Percentiles rank a stretch among this genome's conserved stretches.
These are phyloP conservation scores for Phylloscopus trochiloides DNA, from an alignment of 2,113 vertebrate species.

Conservation along the genomic window DNA sequence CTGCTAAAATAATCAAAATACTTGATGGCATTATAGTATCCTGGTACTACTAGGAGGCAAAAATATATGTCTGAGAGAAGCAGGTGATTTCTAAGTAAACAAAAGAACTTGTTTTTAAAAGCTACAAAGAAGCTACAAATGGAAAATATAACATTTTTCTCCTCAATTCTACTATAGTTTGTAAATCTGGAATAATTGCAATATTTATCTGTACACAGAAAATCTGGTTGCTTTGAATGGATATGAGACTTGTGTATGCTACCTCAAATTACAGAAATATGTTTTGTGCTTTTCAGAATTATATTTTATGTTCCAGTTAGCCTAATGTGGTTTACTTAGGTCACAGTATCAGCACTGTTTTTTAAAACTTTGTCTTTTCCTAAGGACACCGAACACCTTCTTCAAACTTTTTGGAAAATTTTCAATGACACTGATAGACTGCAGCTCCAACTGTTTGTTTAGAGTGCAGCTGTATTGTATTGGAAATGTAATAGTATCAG, in stretches of 20 bases:
- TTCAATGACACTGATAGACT: background rate
- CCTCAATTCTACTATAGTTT: background rate
- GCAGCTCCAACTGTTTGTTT: background rate
- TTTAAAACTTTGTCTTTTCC: background rate
- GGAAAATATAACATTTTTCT: background rate
- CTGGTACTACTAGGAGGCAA: background rate
- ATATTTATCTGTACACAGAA: background rate
- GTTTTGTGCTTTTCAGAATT: background rate
- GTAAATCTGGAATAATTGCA: background rate
- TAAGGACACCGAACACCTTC: background rate
- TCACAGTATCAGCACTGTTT: background rate
- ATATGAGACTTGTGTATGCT: background rate
- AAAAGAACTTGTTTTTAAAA: background rate
- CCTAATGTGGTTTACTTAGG: background rate
- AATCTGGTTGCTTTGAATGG: background rate
- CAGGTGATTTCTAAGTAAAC: background rate
- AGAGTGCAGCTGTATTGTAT: background rate
- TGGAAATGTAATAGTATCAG: background rate
- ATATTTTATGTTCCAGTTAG: background rate
- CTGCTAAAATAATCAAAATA: background rate
- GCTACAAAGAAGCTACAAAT: background rate
- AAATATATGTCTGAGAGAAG: background rate
- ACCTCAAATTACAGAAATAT: background rate
- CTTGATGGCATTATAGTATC: background rate
- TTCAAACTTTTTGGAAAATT: background rate